Percentiles rank a stretch among this genome's conserved stretches.
These are phyloP conservation scores for Menura novaehollandiae DNA, from an alignment of 2,113 vertebrate species.

Conservation along the genomic window DNA sequence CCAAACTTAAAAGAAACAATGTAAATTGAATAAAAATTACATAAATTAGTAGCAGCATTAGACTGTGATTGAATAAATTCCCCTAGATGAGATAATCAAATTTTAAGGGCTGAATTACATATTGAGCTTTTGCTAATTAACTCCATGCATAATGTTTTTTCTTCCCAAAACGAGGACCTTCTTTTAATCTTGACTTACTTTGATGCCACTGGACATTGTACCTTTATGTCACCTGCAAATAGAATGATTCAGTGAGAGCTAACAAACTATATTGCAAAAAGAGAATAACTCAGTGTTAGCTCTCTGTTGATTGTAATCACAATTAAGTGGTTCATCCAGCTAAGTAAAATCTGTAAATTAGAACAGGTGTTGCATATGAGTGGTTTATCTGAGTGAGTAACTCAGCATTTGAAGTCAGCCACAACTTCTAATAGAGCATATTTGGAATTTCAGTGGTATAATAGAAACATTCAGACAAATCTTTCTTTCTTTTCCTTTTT, in stretches of 20 bases:
- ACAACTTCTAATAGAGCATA: neutral
- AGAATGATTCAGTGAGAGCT: neutral
- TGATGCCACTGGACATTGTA: neutral
- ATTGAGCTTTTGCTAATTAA: neutral
- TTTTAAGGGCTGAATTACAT: neutral
- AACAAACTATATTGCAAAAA: neutral
- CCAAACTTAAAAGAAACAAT: neutral
- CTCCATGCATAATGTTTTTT: neutral
- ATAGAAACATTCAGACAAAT: neutral
- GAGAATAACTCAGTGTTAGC: neutral
- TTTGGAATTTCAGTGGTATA: neutral
- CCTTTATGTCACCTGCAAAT: neutral
- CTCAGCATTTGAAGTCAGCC: neutral
- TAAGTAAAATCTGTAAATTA: neutral
- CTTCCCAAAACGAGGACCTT: neutral
- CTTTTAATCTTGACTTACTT: neutral
- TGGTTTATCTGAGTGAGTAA: neutral
- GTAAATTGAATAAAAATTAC: neutral
- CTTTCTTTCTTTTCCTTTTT: fast-evolving
- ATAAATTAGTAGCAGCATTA: neutral
- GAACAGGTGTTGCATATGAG: neutral
- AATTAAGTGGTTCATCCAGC: neutral
- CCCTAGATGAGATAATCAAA: neutral
- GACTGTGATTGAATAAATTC: neutral
- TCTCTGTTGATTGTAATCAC: neutral